These are phyloP conservation scores for Pachyuromys duprasi DNA, from an alignment of 2,797 vertebrate species.

Conservation along the genomic window DNA sequence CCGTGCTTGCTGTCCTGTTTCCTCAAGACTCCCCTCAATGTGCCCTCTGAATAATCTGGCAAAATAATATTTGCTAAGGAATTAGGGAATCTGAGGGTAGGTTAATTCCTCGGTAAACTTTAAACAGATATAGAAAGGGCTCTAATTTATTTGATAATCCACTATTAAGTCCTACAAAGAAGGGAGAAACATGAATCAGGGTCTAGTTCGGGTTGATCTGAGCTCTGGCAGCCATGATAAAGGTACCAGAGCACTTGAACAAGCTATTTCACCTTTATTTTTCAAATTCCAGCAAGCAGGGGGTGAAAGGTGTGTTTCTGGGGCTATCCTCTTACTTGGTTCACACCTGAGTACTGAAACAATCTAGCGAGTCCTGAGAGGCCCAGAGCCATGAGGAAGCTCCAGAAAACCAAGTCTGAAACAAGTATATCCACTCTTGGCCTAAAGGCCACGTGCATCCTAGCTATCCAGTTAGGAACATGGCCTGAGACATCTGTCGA, in stretches of 20 bases:
- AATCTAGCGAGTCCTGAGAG: neutral
- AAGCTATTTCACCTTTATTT: neutral
- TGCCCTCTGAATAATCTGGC: neutral
- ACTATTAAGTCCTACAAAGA: neutral
- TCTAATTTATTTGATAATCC: slow-evolving; percentile 15
- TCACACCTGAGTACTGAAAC: neutral
- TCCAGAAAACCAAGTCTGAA: neutral
- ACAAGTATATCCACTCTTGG: neutral
- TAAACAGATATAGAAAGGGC: neutral
- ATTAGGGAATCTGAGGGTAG: neutral
- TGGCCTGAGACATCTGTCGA: neutral
- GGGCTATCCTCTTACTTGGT: neutral
- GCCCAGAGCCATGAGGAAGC: neutral
- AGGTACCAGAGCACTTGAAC: neutral
- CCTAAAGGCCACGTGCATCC: neutral
- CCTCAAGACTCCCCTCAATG: neutral
- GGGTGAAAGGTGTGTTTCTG: neutral
- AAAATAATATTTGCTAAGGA: neutral
- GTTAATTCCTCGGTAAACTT: neutral
- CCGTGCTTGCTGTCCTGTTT: neutral
- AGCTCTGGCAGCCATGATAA: neutral
- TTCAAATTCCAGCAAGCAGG: neutral
- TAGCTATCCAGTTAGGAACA: neutral
- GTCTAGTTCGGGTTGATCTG: neutral
- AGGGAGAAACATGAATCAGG: neutral